Evolutionary conservation across 2,113 vertebrate species (phyloP).

Genomic region (Dipodomys stephensi): DNA sequence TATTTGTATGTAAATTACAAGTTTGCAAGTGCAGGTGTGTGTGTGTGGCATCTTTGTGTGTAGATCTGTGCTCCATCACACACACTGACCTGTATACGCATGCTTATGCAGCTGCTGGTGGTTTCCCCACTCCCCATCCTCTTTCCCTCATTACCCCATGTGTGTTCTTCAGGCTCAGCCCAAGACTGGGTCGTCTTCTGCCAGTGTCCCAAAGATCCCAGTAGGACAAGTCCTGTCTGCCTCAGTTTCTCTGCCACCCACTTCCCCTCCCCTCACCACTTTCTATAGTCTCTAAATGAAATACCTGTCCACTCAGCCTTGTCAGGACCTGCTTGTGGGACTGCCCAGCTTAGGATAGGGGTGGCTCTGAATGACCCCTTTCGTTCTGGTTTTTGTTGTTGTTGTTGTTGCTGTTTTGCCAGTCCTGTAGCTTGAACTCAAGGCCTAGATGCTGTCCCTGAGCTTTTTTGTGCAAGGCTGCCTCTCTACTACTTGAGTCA

Average conservation of each 20-base stretch:
- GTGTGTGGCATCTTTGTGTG: too few relatives aligned
- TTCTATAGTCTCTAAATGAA: neutral
- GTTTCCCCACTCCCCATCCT: rapidly evolving
- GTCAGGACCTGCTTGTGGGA: neutral
- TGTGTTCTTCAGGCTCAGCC: neutral
- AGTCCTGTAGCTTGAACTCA: too few relatives aligned
- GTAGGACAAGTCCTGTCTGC: neutral
- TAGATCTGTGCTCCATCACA: too few relatives aligned
- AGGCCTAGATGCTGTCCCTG: too few relatives aligned
- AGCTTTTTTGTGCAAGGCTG: too few relatives aligned
- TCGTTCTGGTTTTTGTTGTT: too few relatives aligned
- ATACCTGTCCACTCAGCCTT: neutral
- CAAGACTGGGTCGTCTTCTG: neutral
- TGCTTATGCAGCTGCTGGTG: rapidly evolving
- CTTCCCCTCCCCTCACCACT: neutral
- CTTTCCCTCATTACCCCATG: neutral
- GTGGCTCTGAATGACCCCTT: neutral
- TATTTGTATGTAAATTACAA: too few relatives aligned
- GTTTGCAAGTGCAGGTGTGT: too few relatives aligned
- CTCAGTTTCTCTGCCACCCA: rapidly evolving
- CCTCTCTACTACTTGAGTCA: too few relatives aligned
- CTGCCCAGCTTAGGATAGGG: rapidly evolving
- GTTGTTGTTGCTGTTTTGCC: too few relatives aligned
- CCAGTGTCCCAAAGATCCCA: neutral
- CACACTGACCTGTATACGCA: too few relatives aligned